Conservation (phyloP, 35 echinoderm and acorn worm genomes). For the Holothuria glaberrima region DNA sequence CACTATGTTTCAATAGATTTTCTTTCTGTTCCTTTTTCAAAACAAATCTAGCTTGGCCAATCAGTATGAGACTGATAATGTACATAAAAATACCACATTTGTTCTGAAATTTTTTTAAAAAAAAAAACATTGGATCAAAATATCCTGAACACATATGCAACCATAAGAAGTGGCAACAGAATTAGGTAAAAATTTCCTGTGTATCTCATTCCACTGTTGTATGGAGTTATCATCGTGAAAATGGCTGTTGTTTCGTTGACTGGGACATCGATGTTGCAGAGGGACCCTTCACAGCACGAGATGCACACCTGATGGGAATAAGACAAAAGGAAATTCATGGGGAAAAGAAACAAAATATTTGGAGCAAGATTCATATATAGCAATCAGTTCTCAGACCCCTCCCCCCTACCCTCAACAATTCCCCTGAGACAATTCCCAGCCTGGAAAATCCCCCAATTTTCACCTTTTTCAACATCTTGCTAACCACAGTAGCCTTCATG, state of each 20-base stretch:
- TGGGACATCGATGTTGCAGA: constrained; percentile 77
- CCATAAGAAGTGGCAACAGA: neutral
- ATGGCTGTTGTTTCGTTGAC: constrained; percentile 73
- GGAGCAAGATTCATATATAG: neutral
- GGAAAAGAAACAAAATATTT: too few relatives aligned
- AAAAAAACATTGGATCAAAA: neutral
- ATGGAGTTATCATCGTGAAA: constrained; percentile 79
- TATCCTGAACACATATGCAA: constrained; percentile 55
- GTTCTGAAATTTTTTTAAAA: neutral
- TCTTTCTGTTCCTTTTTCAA: neutral
- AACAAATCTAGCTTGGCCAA: neutral
- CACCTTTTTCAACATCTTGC: too few relatives aligned
- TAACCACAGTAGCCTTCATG: too few relatives aligned
- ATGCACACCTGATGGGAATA: constrained; percentile 68
- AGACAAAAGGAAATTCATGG: too few relatives aligned
- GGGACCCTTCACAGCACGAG: constrained; percentile 84
- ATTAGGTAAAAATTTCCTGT: neutral
- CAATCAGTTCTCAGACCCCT: neutral
- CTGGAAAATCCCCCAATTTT: too few relatives aligned
- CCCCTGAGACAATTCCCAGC: too few relatives aligned
- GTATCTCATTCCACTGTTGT: constrained; percentile 46
- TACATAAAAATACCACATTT: constrained; percentile 9
- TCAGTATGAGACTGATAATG: neutral
- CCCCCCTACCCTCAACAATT: too few relatives aligned
- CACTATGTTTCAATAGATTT: neutral